These are phyloP conservation scores for Lycaon pictus DNA, from an alignment of 2,113 vertebrate species.

Conservation along the genomic window DNA sequence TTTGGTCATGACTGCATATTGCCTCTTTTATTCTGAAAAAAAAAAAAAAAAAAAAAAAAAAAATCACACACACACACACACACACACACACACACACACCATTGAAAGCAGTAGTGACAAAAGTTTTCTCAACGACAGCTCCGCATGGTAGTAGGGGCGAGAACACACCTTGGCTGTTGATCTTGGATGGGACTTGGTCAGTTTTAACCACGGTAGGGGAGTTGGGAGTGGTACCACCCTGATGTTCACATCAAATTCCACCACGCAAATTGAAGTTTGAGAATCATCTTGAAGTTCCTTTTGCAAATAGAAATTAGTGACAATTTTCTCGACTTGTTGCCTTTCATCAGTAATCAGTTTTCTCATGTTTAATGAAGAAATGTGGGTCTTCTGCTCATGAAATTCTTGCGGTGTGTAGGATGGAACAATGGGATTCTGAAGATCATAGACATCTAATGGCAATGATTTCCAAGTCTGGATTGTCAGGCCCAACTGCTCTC, in stretches of 20 bases:
- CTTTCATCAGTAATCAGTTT: neutral
- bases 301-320: neutral
- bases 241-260: neutral
- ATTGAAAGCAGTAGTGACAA: neutral
- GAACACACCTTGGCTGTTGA: neutral
- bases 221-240: neutral
- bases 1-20: constrained; percentile 53
- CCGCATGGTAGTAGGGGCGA: neutral
- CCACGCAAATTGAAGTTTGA: constrained; percentile 23
- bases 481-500: neutral
- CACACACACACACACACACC: neutral
- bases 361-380: neutral
- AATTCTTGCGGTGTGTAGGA: neutral
- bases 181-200: neutral
- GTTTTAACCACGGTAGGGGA: neutral
- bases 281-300: neutral
- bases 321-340: neutral
- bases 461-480: neutral
- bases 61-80: neutral
- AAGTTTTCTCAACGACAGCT: neutral
- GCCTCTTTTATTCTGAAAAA: constrained; percentile 42
- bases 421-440: neutral
- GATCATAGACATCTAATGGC: neutral
- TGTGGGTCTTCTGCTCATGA: neutral
- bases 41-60: too few species aligned